Conservation (phyloP, 64 coral and sea anemone species). For the Porites lutea region DNA sequence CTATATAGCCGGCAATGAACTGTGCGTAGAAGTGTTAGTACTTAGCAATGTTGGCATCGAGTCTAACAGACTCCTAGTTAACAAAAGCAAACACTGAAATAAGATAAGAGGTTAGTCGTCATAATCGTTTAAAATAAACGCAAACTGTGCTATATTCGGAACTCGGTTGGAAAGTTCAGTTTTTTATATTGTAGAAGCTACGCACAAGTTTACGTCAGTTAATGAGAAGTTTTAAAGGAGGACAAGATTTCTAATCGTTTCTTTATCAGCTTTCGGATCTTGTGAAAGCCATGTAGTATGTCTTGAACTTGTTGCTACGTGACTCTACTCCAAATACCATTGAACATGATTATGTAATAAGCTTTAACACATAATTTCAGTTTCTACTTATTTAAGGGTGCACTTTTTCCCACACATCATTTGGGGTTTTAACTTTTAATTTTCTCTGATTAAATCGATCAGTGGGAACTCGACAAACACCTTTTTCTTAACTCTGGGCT, state of each 20-base stretch:
- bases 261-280: background rate
- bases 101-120: conserved; percentile 46
- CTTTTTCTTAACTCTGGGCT: too few relatives aligned
- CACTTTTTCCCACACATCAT: too few relatives aligned
- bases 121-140: background rate
- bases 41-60: conserved; percentile 28
- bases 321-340: too few relatives aligned
- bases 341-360: too few relatives aligned
- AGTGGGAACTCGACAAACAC: too few relatives aligned
- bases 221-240: background rate
- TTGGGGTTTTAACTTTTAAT: background rate
- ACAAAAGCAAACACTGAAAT: conserved; percentile 55
- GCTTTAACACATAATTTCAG: too few relatives aligned
- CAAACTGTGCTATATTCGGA: background rate
- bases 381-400: too few relatives aligned
- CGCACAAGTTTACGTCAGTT: conserved; percentile 10
- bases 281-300: background rate
- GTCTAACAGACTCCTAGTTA: conserved; percentile 32
- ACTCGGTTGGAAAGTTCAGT: conserved; percentile 5
- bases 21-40: background rate
- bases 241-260: background rate
- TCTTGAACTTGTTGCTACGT: background rate
- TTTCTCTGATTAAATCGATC: too few relatives aligned
- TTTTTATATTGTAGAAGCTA: conserved; percentile 5
- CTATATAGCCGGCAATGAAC: background rate